These are phyloP conservation scores for Acanthosepion esculentum DNA, from an alignment of 2,888 invertebrate genomes.

Conservation along the genomic window DNA sequence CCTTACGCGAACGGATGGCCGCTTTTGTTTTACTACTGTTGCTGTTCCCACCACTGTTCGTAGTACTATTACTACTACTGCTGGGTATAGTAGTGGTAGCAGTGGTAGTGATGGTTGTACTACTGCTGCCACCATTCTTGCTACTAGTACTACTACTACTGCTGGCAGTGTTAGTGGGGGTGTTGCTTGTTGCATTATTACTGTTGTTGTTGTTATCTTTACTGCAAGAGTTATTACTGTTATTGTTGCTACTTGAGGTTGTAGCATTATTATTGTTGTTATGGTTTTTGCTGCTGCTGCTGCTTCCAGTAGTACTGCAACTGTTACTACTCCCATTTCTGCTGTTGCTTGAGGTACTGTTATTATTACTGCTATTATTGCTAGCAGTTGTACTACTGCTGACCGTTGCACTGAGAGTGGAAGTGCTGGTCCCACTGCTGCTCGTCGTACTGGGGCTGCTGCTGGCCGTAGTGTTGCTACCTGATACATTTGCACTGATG, in stretches of 20 bases:
- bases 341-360: slow-evolving; percentile 48
- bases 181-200: not conserved
- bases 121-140: slow-evolving; percentile 40
- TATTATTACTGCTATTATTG: slow-evolving; percentile 52
- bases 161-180: not conserved
- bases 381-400: slow-evolving; percentile 53
- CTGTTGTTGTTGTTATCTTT: slow-evolving; percentile 41
- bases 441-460: slow-evolving; percentile 50
- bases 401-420: slow-evolving; percentile 50
- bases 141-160: slow-evolving; percentile 39
- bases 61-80: slow-evolving; percentile 51
- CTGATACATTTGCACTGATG: slow-evolving; percentile 46
- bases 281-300: slow-evolving; percentile 48
- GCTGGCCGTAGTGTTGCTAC: slow-evolving; percentile 45
- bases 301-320: slow-evolving; percentile 47
- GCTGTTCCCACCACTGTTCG: slow-evolving; percentile 45
- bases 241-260: slow-evolving; percentile 49
- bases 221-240: slow-evolving; percentile 49
- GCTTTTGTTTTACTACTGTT: not conserved
- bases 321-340: slow-evolving; percentile 50
- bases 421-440: slow-evolving; percentile 50
- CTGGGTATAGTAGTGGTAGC: slow-evolving; percentile 53
- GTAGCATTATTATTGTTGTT: slow-evolving; percentile 47
- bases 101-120: slow-evolving; percentile 68
- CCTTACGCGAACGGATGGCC: slow-evolving; percentile 62